Percentiles rank a stretch among this genome's conserved stretches.
phyloP scores from a whole-genome alignment of 2,888 invertebrate genomes.

The Aphelenchoides bicaudatus region DNA sequence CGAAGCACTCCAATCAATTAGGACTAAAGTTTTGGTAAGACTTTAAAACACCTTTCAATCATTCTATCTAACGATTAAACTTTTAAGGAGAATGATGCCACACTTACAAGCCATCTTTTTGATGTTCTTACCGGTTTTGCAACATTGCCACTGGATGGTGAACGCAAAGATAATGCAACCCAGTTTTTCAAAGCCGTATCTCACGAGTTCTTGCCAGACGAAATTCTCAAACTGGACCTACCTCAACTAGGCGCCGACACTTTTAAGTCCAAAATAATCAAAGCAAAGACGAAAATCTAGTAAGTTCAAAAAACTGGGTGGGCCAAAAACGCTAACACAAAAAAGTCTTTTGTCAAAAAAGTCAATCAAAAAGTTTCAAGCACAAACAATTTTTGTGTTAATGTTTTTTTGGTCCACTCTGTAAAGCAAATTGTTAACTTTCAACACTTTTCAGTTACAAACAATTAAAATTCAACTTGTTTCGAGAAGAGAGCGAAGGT shows the following conservation, averaged over 20 bases:
- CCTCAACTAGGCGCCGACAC: conserved; percentile 38
- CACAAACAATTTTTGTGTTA: too few species aligned
- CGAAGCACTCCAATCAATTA: not conserved
- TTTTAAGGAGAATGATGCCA: not conserved
- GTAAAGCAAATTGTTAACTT: not conserved
- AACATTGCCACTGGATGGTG: not conserved
- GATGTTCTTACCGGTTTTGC: conserved; percentile 39
- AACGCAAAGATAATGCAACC: not conserved
- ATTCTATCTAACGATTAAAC: not conserved
- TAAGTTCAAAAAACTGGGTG: conserved; percentile 26
- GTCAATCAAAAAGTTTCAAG: too few species aligned
- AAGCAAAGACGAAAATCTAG: conserved; percentile 52
- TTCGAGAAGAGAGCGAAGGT: conserved; percentile 97
- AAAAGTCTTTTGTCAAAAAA: too few species aligned
- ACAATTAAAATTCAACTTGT: conserved; percentile 95
- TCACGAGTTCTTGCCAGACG: conserved; percentile 45
- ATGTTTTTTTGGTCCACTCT: too few species aligned
- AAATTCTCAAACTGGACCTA: conserved; percentile 44
- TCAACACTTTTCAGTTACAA: conserved; percentile 74
- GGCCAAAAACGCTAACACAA: too few species aligned
- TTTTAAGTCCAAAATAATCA: conserved; percentile 39
- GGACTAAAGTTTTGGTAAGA: not conserved
- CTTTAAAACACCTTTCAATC: not conserved
- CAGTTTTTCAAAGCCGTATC: not conserved
- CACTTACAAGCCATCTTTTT: conserved; percentile 26